These are phyloP conservation scores for Falco columbarius DNA, from an alignment of 2,797 vertebrate species.

Conservation along the genomic window DNA sequence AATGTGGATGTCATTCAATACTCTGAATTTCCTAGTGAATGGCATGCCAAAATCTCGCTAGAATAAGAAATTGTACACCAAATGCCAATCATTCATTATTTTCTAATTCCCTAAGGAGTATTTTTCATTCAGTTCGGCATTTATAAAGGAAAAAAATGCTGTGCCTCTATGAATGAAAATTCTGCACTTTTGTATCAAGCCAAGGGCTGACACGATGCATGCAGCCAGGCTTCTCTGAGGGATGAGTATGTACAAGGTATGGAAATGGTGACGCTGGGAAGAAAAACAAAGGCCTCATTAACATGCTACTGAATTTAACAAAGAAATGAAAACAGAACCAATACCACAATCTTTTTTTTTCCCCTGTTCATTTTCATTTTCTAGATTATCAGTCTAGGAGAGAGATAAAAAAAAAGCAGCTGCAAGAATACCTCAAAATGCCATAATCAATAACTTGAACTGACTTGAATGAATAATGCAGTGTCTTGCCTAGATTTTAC, in stretches of 20 bases:
- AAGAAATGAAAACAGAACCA: background rate
- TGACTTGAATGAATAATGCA: constrained; percentile 36
- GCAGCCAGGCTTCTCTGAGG: background rate
- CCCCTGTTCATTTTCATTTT: constrained; percentile 19
- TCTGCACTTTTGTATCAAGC: background rate
- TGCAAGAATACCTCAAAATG: constrained; percentile 13
- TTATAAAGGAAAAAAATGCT: background rate
- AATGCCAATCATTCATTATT: constrained; percentile 71
- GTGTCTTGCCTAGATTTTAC: background rate
- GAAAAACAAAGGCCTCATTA: constrained; percentile 29
- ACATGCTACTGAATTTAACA: background rate
- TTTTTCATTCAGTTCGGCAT: constrained; percentile 54
- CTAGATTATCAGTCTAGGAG: background rate
- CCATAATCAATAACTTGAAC: constrained; percentile 46
- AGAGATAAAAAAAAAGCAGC: background rate
- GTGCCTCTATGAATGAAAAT: constrained; percentile 30
- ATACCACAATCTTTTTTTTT: background rate
- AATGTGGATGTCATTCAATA: constrained; percentile 69
- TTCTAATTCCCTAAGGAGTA: constrained; percentile 59
- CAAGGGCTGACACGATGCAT: background rate
- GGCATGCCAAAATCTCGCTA: constrained; percentile 73
- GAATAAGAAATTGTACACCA: constrained; percentile 61
- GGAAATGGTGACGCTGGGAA: background rate
- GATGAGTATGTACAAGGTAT: background rate
- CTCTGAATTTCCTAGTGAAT: constrained; percentile 62